These are phyloP conservation scores for Magallana ariakensis DNA, from an alignment of 1,140 invertebrate species.

Conservation along the genomic window DNA sequence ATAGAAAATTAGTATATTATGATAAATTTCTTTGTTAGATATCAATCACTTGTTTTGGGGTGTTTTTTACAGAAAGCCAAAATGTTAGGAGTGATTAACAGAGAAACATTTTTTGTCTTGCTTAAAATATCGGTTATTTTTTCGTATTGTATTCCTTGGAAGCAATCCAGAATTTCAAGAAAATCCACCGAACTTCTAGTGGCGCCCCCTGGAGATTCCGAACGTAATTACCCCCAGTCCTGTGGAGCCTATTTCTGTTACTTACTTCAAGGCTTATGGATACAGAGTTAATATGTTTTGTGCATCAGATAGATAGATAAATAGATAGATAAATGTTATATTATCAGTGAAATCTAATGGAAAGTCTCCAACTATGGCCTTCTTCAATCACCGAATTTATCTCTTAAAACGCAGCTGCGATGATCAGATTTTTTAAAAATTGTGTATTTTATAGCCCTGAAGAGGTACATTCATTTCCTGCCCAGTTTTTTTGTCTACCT, in stretches of 20 bases:
- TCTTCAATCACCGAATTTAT: not conserved
- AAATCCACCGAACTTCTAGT: not conserved
- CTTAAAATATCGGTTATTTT: too few species aligned
- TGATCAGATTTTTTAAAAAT: slow-evolving; percentile 13
- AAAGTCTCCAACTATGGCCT: not conserved
- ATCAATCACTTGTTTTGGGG: too few species aligned
- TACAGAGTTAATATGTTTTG: slow-evolving; percentile 24
- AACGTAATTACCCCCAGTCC: not conserved
- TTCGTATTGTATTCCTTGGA: too few species aligned
- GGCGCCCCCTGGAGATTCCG: not conserved
- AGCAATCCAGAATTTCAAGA: not conserved
- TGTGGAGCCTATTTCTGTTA: not conserved
- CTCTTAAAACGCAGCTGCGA: not conserved
- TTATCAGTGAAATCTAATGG: slow-evolving; percentile 19
- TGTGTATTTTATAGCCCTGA: not conserved
- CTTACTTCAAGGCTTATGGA: slow-evolving; percentile 13
- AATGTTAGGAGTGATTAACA: too few species aligned
- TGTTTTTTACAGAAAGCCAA: slow-evolving; percentile 86
- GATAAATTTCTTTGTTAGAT: too few species aligned
- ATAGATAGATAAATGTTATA: slow-evolving; percentile 27
- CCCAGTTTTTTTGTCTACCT: not conserved
- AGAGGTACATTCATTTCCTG: not conserved
- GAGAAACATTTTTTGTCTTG: too few species aligned
- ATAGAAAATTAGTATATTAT: too few species aligned
- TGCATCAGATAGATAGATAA: slow-evolving; percentile 8